phyloP scores from a whole-genome alignment of 2,797 vertebrate genomes.

The Takifugu rubripes region DNA sequence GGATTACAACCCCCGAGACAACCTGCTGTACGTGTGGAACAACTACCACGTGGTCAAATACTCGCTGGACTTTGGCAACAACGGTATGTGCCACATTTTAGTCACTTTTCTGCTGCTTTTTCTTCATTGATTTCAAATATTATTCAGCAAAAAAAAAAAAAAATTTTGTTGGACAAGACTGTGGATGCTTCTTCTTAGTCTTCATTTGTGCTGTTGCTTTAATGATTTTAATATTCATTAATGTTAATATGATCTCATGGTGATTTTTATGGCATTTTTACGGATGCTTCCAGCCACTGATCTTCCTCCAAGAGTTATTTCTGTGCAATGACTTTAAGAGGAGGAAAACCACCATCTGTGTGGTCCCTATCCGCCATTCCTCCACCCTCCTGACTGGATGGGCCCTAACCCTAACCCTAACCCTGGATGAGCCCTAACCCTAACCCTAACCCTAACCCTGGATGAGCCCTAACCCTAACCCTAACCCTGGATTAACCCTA shows the following conservation, averaged over 20 bases:
- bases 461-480: no score
- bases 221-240: slow-evolving; percentile 35
- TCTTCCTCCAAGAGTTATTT: slow-evolving; percentile 48
- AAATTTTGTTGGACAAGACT: slow-evolving; percentile 7
- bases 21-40: slow-evolving; percentile 98
- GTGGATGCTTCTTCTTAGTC: slow-evolving; percentile 12
- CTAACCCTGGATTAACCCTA: no score
- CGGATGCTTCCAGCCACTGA: slow-evolving; percentile 50
- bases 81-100: slow-evolving; percentile 75
- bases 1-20: slow-evolving; percentile 99
- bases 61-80: slow-evolving; percentile 95
- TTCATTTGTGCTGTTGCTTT: slow-evolving; percentile 13
- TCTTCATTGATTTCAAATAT: neutral
- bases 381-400: slow-evolving; percentile 8
- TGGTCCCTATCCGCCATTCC: slow-evolving; percentile 28
- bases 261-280: slow-evolving; percentile 33
- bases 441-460: no score
- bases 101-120: neutral
- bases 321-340: slow-evolving; percentile 44
- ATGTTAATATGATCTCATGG: slow-evolving; percentile 13
- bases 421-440: no score
- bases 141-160: neutral
- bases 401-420: no score
- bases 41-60: slow-evolving; percentile 98
- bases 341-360: slow-evolving; percentile 53